Conservation (phyloP, 2,113 vertebrate genomes). For the Ammodytes marinus region DNA sequence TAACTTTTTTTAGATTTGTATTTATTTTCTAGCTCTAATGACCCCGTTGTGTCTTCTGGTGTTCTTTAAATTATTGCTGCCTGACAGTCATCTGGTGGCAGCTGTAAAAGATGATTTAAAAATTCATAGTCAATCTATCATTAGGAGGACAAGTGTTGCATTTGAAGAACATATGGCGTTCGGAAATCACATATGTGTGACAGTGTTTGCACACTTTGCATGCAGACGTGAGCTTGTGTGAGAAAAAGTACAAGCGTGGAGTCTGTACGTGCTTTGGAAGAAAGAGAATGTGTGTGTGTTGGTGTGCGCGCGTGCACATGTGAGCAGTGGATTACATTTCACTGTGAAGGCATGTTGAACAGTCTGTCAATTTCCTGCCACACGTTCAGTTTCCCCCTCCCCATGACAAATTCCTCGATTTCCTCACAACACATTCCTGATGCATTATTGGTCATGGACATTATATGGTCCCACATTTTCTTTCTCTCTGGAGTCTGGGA, state of each 20-base stretch:
- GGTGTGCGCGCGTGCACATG: constrained; percentile 15
- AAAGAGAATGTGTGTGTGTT: not conserved
- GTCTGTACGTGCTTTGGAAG: not conserved
- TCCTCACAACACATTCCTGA: constrained; percentile 79
- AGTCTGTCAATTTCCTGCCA: constrained; percentile 71
- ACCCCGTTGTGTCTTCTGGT: not conserved
- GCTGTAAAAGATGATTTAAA: not conserved
- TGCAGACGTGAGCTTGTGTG: not conserved
- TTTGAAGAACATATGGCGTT: not conserved
- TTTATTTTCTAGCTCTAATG: not conserved
- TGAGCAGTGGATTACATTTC: constrained; percentile 58
- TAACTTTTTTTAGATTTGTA: not conserved
- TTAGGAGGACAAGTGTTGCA: not conserved
- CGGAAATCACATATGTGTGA: not conserved
- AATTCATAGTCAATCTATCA: not conserved
- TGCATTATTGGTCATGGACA: constrained; percentile 78
- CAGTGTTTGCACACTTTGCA: not conserved
- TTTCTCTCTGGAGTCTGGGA: constrained; percentile 47
- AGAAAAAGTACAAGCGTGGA: not conserved
- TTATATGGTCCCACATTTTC: constrained; percentile 70
- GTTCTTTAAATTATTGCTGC: not conserved
- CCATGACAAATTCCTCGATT: constrained; percentile 82
- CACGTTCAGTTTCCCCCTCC: constrained; percentile 63
- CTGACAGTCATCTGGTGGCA: not conserved
- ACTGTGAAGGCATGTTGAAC: constrained; percentile 69